Evolutionary conservation across 2,113 vertebrate species (phyloP), one percentile per base, ranked within the genome.

Genomic region (Emydocephalus ijimae): DNA sequence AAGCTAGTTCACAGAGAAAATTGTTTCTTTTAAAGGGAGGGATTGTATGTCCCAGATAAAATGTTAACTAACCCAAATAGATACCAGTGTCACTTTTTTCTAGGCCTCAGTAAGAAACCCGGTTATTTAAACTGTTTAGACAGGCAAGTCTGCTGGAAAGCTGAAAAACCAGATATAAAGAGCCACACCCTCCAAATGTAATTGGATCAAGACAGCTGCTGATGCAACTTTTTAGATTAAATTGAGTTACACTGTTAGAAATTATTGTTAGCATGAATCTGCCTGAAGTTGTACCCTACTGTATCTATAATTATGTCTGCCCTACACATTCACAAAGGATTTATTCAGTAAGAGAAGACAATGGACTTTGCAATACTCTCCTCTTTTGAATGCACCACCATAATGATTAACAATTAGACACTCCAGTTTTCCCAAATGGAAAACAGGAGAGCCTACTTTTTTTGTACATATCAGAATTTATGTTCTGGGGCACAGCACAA

Each of bases 211-310:
- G 21, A 81, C 0, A 55, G 89, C 45, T 61, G 94, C 94, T 96
- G 95, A 96, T 95, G 94, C 94, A 97, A 97, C 56, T 93, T 95
- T 56, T 69, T 91, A 43, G 57, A 90, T 43, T 81, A 81, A 81
- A 81, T 3, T 81, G 88, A 69, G 87, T 43, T 96, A 81, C 50
- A 48, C 24, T 34, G 26, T 15, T 0, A 0, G 3, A 7, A 4
- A 18, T 8, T 14, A 85, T 6, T 85, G 20, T 24, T 52, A 29
- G 21, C 11, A 3, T 0, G 26, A 93, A 91, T 12, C 74, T 88
- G 43, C 14, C 39, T 88, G 24, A 0, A 20, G 14, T 5, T 0
- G 5, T 18, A 10, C 0, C 55, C 45, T 88, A 1, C 15, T 34
- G 50, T 5, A 1, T 24, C 52, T n/a, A 21, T 14, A 64, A 48